phyloP scores from a whole-genome alignment of 2,888 invertebrate species.

The Priocnemis perturbator region DNA sequence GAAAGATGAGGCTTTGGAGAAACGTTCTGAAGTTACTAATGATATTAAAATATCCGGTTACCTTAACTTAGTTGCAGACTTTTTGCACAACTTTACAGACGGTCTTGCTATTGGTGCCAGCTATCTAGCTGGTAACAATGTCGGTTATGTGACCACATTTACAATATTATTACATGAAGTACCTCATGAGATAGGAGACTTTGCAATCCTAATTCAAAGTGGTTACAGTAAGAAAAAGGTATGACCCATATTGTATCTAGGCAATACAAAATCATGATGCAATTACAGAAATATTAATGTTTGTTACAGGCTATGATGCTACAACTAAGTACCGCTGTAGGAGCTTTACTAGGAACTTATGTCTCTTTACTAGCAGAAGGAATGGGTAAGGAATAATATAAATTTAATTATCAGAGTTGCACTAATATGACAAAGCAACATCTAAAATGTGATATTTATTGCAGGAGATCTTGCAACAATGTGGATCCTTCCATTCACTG shows the following conservation, averaged over 20 bases:
- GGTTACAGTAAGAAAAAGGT: constrained; percentile 94
- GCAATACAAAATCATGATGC: not conserved
- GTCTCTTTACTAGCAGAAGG: constrained; percentile 91
- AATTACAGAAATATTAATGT: constrained; percentile 12
- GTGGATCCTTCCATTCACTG: constrained; percentile 97
- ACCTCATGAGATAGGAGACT: constrained; percentile 99
- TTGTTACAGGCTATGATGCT: constrained; percentile 88
- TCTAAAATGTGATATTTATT: constrained; percentile 47
- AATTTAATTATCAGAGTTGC: not conserved
- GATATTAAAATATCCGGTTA: constrained; percentile 92
- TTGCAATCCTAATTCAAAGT: constrained; percentile 98
- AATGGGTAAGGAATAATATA: constrained; percentile 68
- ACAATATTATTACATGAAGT: constrained; percentile 98
- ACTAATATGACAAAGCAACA: not conserved
- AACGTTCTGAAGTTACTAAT: constrained; percentile 69
- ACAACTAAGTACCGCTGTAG: constrained; percentile 95
- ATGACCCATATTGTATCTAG: constrained; percentile 25
- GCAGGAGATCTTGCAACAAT: constrained; percentile 83
- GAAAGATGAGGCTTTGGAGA: constrained; percentile 28
- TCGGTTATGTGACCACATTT: constrained; percentile 93
- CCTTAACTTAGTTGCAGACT: constrained; percentile 97
- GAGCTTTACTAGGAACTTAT: constrained; percentile 95
- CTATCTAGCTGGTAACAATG: constrained; percentile 91
- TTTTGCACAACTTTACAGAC: constrained; percentile 99
- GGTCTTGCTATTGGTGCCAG: constrained; percentile 99